These are phyloP conservation scores for Coreoperca whiteheadi DNA, from an alignment of 2,113 vertebrate genomes.

Conservation along the genomic window DNA sequence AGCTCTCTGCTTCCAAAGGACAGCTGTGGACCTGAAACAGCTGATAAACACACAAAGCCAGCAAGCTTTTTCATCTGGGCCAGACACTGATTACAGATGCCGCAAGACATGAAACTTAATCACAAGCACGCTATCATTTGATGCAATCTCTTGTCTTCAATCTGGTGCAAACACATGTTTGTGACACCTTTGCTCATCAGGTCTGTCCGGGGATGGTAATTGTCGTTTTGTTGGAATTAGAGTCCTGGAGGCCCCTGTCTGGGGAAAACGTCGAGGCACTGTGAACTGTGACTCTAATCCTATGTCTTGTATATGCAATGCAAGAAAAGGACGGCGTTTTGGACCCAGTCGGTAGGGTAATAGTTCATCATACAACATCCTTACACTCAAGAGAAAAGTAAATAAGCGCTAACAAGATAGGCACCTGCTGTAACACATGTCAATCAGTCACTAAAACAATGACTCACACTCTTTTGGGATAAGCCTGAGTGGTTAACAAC, in stretches of 20 bases:
- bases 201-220: conserved; percentile 54
- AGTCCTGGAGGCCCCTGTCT: conserved; percentile 27
- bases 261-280: conserved; percentile 24
- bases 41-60: conserved; percentile 84
- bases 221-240: conserved; percentile 61
- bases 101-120: conserved; percentile 82
- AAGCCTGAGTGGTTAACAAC: conserved; percentile 68
- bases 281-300: conserved; percentile 13
- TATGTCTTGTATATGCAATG: neutral
- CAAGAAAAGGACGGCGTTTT: neutral
- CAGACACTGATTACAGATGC: conserved; percentile 88
- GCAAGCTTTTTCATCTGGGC: conserved; percentile 84
- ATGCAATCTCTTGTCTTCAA: conserved; percentile 79
- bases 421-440: conserved; percentile 70
- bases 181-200: conserved; percentile 75
- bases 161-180: conserved; percentile 68
- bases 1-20: conserved; percentile 79
- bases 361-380: conserved; percentile 30
- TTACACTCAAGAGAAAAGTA: conserved; percentile 23
- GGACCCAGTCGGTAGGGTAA: conserved; percentile 1
- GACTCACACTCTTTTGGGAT: conserved; percentile 71
- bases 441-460: conserved; percentile 73
- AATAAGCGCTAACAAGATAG: conserved; percentile 40
- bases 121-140: conserved; percentile 82
- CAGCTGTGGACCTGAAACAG: conserved; percentile 85